These are phyloP conservation scores for Aradophagus sp. DNA, from an alignment of 1,140 invertebrate genomes.

Conservation along the genomic window DNA sequence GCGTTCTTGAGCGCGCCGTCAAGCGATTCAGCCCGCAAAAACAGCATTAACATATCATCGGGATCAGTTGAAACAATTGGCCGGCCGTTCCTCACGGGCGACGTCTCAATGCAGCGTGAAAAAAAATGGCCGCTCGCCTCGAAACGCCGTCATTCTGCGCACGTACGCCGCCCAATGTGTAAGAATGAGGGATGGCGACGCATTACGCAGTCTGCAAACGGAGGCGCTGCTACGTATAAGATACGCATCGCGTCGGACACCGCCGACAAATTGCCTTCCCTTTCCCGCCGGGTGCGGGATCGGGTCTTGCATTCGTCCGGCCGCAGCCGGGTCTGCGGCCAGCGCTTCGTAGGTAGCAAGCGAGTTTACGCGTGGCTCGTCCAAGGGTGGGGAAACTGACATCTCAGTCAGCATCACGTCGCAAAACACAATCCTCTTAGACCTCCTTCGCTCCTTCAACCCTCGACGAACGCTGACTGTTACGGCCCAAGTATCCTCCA, in stretches of 20 bases:
- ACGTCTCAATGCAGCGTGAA: conserved; percentile 35
- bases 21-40: not conserved
- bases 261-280: conserved; percentile 68
- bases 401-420: conserved; percentile 63
- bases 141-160: conserved; percentile 41
- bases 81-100: not conserved
- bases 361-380: conserved; percentile 56
- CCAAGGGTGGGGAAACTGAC: conserved; percentile 62
- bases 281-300: conserved; percentile 54
- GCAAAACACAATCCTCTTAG: conserved; percentile 50
- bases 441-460: conserved; percentile 41
- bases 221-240: conserved; percentile 61
- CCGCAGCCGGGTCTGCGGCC: conserved; percentile 29
- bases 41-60: conserved; percentile 32
- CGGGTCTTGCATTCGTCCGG: conserved; percentile 57
- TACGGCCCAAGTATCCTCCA: conserved; percentile 8
- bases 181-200: conserved; percentile 65
- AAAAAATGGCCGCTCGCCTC: conserved; percentile 32
- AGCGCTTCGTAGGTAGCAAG: conserved; percentile 51
- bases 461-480: conserved; percentile 26
- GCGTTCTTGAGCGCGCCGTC: no score
- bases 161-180: conserved; percentile 53
- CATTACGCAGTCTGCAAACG: conserved; percentile 61
- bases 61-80: conserved; percentile 25
- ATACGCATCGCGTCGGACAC: conserved; percentile 67